Conservation (phyloP, 1,140 invertebrate genomes). For the Andricus grossulariae region DNA sequence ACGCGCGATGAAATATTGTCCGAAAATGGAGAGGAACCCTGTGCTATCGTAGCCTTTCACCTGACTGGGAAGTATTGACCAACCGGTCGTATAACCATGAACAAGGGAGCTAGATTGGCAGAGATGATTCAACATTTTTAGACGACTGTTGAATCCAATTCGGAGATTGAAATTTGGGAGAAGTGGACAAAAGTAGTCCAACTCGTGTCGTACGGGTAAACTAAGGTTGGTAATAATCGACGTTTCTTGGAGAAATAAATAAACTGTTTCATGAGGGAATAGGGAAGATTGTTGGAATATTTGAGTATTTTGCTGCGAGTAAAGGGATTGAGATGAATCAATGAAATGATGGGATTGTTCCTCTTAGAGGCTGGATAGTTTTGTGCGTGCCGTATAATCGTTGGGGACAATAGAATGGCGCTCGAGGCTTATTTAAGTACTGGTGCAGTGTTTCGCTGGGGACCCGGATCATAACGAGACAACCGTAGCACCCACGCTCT, state of each 20-base stretch:
- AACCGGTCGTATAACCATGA: conserved; percentile 50
- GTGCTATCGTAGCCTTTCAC: conserved; percentile 39
- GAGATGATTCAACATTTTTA: conserved; percentile 3
- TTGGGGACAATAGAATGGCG: conserved; percentile 59
- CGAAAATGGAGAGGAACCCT: conserved; percentile 53
- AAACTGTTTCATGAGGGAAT: background rate
- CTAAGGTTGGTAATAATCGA: conserved; percentile 63
- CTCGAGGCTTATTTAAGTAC: conserved; percentile 60
- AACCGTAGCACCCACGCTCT: conserved; percentile 55
- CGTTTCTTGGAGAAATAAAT: conserved; percentile 48
- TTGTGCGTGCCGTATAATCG: conserved; percentile 40
- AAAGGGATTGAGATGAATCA: background rate
- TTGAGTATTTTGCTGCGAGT: background rate
- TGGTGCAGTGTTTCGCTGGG: conserved; percentile 59
- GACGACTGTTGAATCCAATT: background rate
- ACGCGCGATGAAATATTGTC: conserved; percentile 71
- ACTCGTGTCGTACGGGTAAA: conserved; percentile 43
- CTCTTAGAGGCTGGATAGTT: conserved; percentile 31
- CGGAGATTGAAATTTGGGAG: background rate
- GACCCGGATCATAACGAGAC: conserved; percentile 61
- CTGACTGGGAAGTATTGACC: conserved; percentile 59
- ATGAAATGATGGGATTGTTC: conserved; percentile 26
- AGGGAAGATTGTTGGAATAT: too few species aligned
- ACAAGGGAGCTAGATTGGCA: conserved; percentile 30
- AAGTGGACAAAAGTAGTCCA: conserved; percentile 54